These are phyloP conservation scores for Manis crassicaudata DNA, from an alignment of 2,797 vertebrate genomes.

Conservation along the genomic window DNA sequence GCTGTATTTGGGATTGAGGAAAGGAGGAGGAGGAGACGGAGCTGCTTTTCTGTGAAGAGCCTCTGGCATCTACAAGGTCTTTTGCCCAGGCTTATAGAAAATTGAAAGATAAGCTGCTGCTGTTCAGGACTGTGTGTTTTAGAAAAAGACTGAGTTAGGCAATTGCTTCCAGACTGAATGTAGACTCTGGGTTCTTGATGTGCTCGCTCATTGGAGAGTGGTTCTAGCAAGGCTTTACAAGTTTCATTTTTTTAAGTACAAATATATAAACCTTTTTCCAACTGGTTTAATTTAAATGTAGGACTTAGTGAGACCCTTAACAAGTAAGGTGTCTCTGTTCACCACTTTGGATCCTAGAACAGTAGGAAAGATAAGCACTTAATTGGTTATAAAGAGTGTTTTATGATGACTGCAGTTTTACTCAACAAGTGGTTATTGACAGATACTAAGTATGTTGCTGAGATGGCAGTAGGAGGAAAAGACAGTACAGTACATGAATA, in stretches of 20 bases:
- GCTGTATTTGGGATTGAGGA: neutral
- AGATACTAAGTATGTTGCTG: neutral
- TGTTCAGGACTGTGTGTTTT: neutral
- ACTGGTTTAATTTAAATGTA: slow-evolving; percentile 14
- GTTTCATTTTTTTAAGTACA: neutral
- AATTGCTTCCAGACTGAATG: neutral
- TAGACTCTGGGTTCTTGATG: neutral
- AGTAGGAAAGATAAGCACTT: neutral
- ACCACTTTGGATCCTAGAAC: neutral
- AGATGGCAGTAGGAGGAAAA: neutral
- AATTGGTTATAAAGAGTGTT: neutral
- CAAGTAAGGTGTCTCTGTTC: neutral
- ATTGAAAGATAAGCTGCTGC: neutral
- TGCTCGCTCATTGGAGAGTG: neutral
- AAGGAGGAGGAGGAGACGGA: neutral
- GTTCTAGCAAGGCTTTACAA: neutral
- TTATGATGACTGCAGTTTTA: neutral
- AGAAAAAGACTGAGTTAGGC: neutral
- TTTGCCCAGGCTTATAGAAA: neutral
- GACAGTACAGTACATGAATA: neutral
- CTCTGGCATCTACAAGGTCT: slow-evolving; percentile 5
- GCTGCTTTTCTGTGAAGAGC: neutral
- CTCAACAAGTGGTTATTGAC: neutral
- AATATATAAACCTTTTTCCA: neutral
- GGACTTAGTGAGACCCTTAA: neutral